Evolutionary conservation across 2,797 vertebrate species (phyloP).

Genomic region (Thaleichthys pacificus): DNA sequence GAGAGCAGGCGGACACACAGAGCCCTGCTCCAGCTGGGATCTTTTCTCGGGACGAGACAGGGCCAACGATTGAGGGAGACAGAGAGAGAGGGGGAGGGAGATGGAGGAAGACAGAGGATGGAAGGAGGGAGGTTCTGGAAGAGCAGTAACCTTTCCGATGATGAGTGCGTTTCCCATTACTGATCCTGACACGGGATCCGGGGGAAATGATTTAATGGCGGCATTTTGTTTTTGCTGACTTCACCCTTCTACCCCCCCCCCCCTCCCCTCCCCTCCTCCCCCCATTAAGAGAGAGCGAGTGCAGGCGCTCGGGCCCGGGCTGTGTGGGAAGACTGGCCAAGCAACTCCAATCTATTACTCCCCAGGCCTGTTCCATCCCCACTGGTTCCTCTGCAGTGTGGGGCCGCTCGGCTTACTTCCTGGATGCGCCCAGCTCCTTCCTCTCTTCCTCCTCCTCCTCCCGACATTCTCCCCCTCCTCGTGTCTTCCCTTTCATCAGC

Average conservation of each 20-base stretch:
- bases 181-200: slow-evolving; percentile 84
- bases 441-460: background rate
- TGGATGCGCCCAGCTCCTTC: slow-evolving; percentile 18
- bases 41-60: slow-evolving; percentile 21
- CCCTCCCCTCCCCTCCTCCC: slow-evolving; percentile 34
- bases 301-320: slow-evolving; percentile 40
- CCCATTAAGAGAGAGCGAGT: slow-evolving; percentile 62
- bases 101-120: slow-evolving; percentile 24
- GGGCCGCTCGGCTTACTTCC: slow-evolving; percentile 33
- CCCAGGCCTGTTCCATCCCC: slow-evolving; percentile 33
- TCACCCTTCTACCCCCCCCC: slow-evolving; percentile 66
- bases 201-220: slow-evolving; percentile 91
- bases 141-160: slow-evolving; percentile 87
- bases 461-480: background rate
- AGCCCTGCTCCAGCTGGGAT: slow-evolving; percentile 29
- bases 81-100: slow-evolving; percentile 35
- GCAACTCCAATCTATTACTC: slow-evolving; percentile 78
- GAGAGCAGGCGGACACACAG: slow-evolving; percentile 22
- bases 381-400: slow-evolving; percentile 42
- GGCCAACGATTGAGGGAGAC: slow-evolving; percentile 6
- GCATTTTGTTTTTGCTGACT: slow-evolving; percentile 98
- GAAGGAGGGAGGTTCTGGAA: slow-evolving; percentile 78
- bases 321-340: slow-evolving; percentile 77
- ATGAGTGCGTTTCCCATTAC: slow-evolving; percentile 88
- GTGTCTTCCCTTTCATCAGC: slow-evolving; percentile 10